phyloP scores from a whole-genome alignment of 2,888 invertebrate species.

The Limnephilus auricula region DNA sequence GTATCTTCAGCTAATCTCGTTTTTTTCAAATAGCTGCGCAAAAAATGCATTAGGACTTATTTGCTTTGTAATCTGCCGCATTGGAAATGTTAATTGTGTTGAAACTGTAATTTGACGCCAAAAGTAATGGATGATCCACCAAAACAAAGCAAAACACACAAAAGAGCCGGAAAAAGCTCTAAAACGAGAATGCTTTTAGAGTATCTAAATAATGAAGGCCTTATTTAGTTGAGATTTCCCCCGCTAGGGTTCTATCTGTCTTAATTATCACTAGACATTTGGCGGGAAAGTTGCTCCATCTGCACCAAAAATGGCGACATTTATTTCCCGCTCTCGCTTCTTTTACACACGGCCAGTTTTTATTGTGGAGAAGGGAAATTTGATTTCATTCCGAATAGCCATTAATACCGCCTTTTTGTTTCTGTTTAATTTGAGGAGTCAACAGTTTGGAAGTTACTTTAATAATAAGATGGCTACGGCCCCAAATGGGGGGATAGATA shows the following conservation, averaged over 20 bases:
- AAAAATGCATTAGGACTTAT: not conserved
- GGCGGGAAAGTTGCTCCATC: constrained; percentile 50
- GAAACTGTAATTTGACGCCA: constrained; percentile 28
- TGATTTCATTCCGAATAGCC: constrained; percentile 45
- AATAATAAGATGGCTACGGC: constrained; percentile 17
- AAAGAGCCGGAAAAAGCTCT: constrained; percentile 30
- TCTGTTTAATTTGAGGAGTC: constrained; percentile 34
- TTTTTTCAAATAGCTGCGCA: not conserved
- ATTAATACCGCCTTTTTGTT: constrained; percentile 12
- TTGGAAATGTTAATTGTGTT: constrained; percentile 12
- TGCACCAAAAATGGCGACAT: constrained; percentile 45
- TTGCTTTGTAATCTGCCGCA: not conserved
- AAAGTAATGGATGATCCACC: constrained; percentile 40
- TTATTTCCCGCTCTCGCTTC: constrained; percentile 41
- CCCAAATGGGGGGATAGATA: constrained; percentile 12
- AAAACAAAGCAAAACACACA: constrained; percentile 35
- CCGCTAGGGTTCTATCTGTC: constrained; percentile 55
- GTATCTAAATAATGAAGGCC: constrained; percentile 50
- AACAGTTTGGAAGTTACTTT: constrained; percentile 48
- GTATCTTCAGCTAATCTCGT: not conserved
- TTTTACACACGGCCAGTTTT: constrained; percentile 48
- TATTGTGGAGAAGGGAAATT: constrained; percentile 35
- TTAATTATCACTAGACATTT: constrained; percentile 57
- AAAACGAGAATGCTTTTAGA: constrained; percentile 51
- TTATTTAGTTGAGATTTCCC: constrained; percentile 54